Conservation (phyloP, 2,113 vertebrate genomes). For the Callopanchax toddi region DNA sequence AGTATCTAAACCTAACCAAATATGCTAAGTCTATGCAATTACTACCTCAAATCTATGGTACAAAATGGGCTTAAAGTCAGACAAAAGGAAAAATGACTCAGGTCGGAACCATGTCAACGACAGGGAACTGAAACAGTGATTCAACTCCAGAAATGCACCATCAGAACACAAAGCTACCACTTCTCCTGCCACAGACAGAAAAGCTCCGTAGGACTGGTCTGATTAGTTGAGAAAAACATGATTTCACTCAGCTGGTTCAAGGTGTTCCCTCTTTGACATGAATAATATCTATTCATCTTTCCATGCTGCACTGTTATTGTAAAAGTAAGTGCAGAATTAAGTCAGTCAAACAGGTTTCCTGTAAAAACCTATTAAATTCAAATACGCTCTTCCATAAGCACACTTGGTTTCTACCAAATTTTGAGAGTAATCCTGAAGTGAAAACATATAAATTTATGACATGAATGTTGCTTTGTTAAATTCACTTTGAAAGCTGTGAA, state of each 20-base stretch:
- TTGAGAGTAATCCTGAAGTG: not conserved
- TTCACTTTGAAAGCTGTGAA: not conserved
- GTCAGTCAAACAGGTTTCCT: slow-evolving; percentile 23
- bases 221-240: slow-evolving; percentile 61
- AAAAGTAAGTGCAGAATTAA: slow-evolving; percentile 25
- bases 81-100: too few species aligned
- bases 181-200: too few species aligned
- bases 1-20: too few species aligned
- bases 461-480: not conserved
- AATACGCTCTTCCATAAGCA: slow-evolving; percentile 4
- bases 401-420: not conserved
- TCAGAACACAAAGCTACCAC: slow-evolving; percentile 38
- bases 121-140: too few species aligned
- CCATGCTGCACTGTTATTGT: slow-evolving; percentile 19
- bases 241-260: slow-evolving; percentile 44
- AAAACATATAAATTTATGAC: not conserved
- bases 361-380: slow-evolving; percentile 15
- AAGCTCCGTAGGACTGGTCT: too few species aligned
- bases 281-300: slow-evolving; percentile 44
- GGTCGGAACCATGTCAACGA: too few species aligned
- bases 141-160: slow-evolving; percentile 18
- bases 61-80: not conserved
- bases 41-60: too few species aligned
- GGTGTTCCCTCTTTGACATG: slow-evolving; percentile 19
- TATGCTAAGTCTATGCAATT: too few species aligned